These are phyloP conservation scores for Temnothorax curvispinosus DNA, from an alignment of 1,140 invertebrate genomes.

Conservation along the genomic window DNA sequence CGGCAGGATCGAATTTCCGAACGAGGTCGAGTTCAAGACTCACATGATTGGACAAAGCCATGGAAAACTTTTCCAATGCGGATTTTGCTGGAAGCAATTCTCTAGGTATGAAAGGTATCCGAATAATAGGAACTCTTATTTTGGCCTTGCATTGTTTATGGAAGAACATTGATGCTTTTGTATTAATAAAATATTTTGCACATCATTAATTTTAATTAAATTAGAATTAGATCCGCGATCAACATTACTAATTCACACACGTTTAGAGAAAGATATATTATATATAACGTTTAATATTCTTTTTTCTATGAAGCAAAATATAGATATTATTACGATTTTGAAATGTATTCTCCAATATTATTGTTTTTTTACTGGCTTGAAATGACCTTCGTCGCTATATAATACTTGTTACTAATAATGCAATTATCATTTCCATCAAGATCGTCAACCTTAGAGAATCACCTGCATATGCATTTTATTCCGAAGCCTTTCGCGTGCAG, in stretches of 20 bases:
- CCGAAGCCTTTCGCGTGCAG: slow-evolving; percentile 57
- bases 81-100: slow-evolving; percentile 55
- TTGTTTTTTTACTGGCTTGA: neutral
- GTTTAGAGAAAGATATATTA: neutral
- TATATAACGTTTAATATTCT: neutral
- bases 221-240: neutral
- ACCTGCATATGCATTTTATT: slow-evolving; percentile 50
- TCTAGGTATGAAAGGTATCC: slow-evolving; percentile 33
- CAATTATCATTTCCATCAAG: slow-evolving; percentile 43
- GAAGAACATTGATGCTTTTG: neutral
- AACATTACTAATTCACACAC: neutral
- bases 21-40: slow-evolving; percentile 63
- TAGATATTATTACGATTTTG: neutral
- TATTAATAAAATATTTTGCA: neutral
- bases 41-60: slow-evolving; percentile 62
- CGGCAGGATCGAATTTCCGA: slow-evolving; percentile 65
- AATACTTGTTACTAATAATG: slow-evolving; percentile 40
- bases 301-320: neutral
- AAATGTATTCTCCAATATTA: neutral
- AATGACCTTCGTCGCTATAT: neutral
- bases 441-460: slow-evolving; percentile 59
- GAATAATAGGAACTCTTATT: neutral
- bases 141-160: neutral
- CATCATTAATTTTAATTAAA: neutral
- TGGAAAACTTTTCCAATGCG: slow-evolving; percentile 59